Percentiles rank a stretch among this genome's conserved stretches.
phyloP scores from a whole-genome alignment of 1,140 invertebrate species.

The Hyphantria cunea region DNA sequence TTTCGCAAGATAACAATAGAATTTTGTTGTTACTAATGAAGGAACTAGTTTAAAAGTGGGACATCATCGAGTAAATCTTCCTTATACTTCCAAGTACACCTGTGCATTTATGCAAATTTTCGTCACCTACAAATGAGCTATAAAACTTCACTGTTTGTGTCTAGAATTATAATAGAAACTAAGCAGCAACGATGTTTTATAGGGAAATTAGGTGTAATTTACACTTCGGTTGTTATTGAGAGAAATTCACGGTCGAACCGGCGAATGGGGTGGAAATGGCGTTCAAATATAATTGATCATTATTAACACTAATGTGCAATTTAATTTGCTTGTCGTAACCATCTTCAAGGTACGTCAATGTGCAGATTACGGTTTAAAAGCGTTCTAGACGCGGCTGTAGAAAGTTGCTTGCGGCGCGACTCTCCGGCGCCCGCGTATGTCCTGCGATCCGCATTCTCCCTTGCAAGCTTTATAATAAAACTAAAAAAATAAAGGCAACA shows the following conservation, averaged over 20 bases:
- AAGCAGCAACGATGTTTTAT: background rate
- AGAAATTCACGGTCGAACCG: conserved; percentile 27
- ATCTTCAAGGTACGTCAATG: conserved; percentile 73
- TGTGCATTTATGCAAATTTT: background rate
- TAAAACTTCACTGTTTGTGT: conserved; percentile 7
- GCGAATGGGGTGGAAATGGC: conserved; percentile 32
- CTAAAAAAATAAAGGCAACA: conserved; percentile 54
- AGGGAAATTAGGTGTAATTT: too few relatives aligned
- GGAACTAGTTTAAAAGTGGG: background rate
- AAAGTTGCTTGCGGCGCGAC: conserved; percentile 80
- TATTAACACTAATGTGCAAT: conserved; percentile 66
- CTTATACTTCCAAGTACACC: too few relatives aligned
- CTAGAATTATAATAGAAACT: conserved; percentile 7
- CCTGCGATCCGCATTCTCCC: conserved; percentile 76
- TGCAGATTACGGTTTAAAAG: conserved; percentile 77
- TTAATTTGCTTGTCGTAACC: conserved; percentile 75
- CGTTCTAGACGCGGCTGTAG: conserved; percentile 77
- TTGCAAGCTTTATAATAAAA: conserved; percentile 67
- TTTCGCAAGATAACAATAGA: background rate
- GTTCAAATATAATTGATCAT: conserved; percentile 54
- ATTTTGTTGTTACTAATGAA: background rate
- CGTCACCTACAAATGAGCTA: background rate
- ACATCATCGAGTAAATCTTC: too few relatives aligned
- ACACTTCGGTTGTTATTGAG: background rate
- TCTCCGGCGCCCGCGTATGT: conserved; percentile 71